phyloP scores from a whole-genome alignment of 1,140 invertebrate species.

The Zaprionus capensis region DNA sequence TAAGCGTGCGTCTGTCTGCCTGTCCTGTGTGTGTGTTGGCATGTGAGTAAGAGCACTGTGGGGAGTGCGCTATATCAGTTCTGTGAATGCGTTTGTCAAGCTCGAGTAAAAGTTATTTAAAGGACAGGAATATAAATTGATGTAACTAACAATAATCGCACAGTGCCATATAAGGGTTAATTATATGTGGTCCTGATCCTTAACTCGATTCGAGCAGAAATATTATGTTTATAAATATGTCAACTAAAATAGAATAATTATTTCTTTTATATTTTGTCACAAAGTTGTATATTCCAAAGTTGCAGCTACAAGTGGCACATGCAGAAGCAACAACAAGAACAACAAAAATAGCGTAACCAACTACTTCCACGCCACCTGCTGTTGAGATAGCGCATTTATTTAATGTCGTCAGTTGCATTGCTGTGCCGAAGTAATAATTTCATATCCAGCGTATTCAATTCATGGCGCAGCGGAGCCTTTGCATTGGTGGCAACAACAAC shows the following conservation, averaged over 20 bases:
- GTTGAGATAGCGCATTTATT: constrained; percentile 46
- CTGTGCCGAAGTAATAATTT: constrained; percentile 45
- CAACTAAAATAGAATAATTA: neutral
- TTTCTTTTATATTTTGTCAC: neutral
- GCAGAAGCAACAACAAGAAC: neutral
- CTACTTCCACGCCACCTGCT: neutral
- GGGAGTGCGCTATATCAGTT: neutral
- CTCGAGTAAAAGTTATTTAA: neutral
- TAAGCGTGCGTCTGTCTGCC: neutral
- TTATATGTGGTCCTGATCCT: neutral
- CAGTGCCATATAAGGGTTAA: neutral
- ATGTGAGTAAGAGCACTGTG: neutral
- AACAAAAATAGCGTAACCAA: neutral
- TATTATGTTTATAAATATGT: neutral
- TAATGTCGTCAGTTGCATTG: constrained; percentile 67
- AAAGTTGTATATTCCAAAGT: neutral
- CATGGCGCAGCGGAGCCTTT: constrained; percentile 45
- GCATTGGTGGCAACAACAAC: constrained; percentile 22
- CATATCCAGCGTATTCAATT: constrained; percentile 38
- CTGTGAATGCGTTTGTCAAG: neutral
- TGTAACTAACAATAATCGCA: too few species aligned
- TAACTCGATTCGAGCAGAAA: neutral
- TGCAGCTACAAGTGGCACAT: neutral
- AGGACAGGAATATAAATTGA: too few species aligned
- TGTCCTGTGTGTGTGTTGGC: neutral